Conservation (phyloP, 2,113 vertebrate species). For the Hippocampus comes region DNA sequence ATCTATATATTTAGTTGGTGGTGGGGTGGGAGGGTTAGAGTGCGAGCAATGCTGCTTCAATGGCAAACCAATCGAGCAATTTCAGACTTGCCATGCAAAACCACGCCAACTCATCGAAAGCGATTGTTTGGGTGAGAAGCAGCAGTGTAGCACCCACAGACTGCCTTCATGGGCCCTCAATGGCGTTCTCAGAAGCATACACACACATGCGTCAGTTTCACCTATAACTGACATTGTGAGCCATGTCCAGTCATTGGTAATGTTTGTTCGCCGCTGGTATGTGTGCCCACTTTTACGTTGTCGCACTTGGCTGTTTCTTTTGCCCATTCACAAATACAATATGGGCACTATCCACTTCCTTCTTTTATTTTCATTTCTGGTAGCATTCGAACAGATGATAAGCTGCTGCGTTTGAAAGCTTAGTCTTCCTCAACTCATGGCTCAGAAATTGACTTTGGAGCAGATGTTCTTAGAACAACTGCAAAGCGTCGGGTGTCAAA, state of each 20-base stretch:
- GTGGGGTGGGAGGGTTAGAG: background rate
- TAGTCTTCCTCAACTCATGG: background rate
- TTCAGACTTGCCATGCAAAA: background rate
- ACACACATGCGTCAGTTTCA: slow-evolving; percentile 28
- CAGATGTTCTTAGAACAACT: too few species aligned
- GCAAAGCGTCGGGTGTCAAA: background rate
- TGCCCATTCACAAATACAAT: slow-evolving; percentile 49
- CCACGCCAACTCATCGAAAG: background rate
- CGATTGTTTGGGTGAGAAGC: slow-evolving; percentile 23
- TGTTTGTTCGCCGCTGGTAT: slow-evolving; percentile 63
- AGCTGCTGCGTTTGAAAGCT: background rate
- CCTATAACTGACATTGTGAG: slow-evolving; percentile 59
- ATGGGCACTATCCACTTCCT: background rate
- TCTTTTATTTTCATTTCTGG: background rate
- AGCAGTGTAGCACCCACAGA: slow-evolving; percentile 54
- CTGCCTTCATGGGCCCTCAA: slow-evolving; percentile 43
- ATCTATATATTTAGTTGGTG: too few species aligned
- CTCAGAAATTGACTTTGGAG: too few species aligned
- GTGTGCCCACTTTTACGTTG: slow-evolving; percentile 52
- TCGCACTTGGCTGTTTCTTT: slow-evolving; percentile 41
- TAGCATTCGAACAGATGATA: background rate
- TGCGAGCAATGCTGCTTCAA: slow-evolving; percentile 62
- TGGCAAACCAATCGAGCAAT: slow-evolving; percentile 29
- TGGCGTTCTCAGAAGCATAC: slow-evolving; percentile 26
- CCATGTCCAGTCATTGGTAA: slow-evolving; percentile 62